These are phyloP conservation scores for Rhinolophus sinicus DNA, from an alignment of 2,113 vertebrate genomes.

Conservation along the genomic window DNA sequence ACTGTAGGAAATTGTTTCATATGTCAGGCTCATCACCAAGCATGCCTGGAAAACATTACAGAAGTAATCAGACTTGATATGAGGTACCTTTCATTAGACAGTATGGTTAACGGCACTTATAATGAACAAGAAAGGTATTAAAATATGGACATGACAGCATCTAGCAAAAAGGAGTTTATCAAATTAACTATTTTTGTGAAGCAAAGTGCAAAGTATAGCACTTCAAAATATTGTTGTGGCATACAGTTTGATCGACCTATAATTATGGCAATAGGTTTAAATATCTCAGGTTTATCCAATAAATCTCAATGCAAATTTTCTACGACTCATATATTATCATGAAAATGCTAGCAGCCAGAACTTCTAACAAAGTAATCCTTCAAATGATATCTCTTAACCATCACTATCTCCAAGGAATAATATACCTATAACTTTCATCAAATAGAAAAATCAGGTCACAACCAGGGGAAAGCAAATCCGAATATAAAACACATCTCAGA, in stretches of 20 bases:
- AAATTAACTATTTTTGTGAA: constrained; percentile 70
- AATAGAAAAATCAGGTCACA: background rate
- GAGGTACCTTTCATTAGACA: constrained; percentile 82
- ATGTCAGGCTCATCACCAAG: constrained; percentile 85
- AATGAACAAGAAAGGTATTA: constrained; percentile 76
- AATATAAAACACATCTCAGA: constrained; percentile 1
- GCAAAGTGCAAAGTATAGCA: constrained; percentile 60
- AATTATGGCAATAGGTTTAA: constrained; percentile 75
- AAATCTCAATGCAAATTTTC: constrained; percentile 76
- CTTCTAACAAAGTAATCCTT: constrained; percentile 24
- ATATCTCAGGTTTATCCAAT: constrained; percentile 73
- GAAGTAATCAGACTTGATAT: constrained; percentile 81
- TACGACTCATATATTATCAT: constrained; percentile 72
- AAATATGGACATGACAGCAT: constrained; percentile 68
- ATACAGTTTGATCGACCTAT: constrained; percentile 6
- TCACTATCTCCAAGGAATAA: background rate
- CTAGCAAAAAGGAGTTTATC: constrained; percentile 72
- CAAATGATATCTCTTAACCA: constrained; percentile 3
- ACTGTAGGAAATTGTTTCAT: constrained; percentile 88
- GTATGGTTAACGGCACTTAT: constrained; percentile 77
- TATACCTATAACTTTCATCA: background rate
- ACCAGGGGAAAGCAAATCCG: background rate
- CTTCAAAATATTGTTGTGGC: constrained; percentile 63
- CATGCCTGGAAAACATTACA: constrained; percentile 85
- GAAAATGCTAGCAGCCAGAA: constrained; percentile 77